These are phyloP conservation scores for Amphimallon solstitiale DNA, from an alignment of 2,888 invertebrate species.

Conservation along the genomic window DNA sequence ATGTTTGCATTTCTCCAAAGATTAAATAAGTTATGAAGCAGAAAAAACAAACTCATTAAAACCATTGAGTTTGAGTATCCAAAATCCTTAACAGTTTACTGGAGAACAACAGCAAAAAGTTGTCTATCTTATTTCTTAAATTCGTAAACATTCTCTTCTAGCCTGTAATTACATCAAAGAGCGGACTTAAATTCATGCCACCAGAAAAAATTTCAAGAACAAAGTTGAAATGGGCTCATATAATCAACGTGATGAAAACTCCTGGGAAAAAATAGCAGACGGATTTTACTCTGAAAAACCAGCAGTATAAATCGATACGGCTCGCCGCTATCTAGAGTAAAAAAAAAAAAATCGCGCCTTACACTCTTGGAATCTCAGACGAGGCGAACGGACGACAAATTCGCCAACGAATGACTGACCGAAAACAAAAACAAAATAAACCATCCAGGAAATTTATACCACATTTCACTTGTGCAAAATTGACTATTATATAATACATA, in stretches of 20 bases:
- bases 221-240: neutral
- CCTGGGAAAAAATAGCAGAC: constrained; percentile 1
- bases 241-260: neutral
- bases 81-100: too few species aligned
- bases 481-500: too few species aligned
- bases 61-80: too few species aligned
- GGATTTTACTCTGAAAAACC: neutral
- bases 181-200: too few species aligned
- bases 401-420: neutral
- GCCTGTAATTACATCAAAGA: too few species aligned
- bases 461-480: too few species aligned
- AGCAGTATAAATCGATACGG: constrained; percentile 12
- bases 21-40: too few species aligned
- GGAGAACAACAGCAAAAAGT: too few species aligned
- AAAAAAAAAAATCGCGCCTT: constrained; percentile 11
- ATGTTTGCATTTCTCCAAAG: too few species aligned
- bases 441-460: neutral
- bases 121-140: too few species aligned
- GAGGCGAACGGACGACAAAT: neutral
- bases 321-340: constrained; percentile 1
- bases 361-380: constrained; percentile 12
- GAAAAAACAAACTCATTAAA: too few species aligned
- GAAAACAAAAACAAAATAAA: neutral
- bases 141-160: too few species aligned
- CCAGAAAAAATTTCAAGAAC: neutral